Evolutionary conservation across 2,113 vertebrate species (phyloP).

Genomic region (Zosterops borbonicus): DNA sequence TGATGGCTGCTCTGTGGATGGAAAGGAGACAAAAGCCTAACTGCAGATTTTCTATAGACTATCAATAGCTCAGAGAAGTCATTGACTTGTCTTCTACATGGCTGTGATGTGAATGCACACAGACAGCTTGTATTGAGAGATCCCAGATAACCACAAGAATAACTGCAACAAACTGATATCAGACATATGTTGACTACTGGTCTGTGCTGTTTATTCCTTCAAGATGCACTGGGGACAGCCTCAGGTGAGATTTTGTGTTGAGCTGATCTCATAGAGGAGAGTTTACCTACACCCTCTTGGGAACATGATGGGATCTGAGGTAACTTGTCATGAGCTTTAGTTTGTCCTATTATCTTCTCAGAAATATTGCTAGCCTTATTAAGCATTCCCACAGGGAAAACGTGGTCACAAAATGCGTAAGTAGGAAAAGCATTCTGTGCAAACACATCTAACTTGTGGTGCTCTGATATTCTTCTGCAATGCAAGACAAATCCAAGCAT

Average conservation of each 20-base stretch:
- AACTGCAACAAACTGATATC: neutral
- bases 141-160: neutral
- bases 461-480: neutral
- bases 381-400: neutral
- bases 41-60: neutral
- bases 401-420: neutral
- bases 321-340: neutral
- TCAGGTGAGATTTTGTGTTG: neutral
- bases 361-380: slow-evolving; percentile 1
- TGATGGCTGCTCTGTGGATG: neutral
- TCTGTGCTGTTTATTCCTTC: neutral
- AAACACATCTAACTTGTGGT: neutral
- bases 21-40: neutral
- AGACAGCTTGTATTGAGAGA: neutral
- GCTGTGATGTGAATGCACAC: neutral
- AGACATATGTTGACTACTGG: neutral
- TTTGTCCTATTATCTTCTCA: neutral
- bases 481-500: neutral
- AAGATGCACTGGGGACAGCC: neutral
- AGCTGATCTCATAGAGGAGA: neutral
- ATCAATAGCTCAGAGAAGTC: neutral
- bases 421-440: neutral
- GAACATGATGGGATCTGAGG: neutral
- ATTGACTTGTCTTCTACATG: neutral
- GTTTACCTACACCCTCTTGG: neutral